Evolutionary conservation across 2,888 invertebrate species (phyloP), one percentile per base, ranked within the genome.

Genomic region (Alloscopus bannaensis): DNA sequence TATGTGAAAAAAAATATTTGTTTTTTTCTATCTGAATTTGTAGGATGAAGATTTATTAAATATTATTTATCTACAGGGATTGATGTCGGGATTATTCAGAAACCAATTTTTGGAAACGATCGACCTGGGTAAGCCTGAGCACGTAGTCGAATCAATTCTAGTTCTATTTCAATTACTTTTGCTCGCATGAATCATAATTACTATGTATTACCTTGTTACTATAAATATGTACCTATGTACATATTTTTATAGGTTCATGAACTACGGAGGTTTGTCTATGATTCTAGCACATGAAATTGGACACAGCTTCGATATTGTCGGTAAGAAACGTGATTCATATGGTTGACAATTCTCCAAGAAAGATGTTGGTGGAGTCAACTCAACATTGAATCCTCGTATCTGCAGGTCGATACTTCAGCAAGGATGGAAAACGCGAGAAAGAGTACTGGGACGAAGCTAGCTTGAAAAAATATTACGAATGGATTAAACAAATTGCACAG

Each of bases 271-370:
- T 3, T 29, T 78, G 8, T 71, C 71, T 2, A 66, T 60, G 60
- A 28, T 71, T 0, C 4, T 78, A 3, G 71, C 65, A 0, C 78
- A 78, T n/a, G 78, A 78, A 59, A 64, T 78, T 11, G 78, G 78
- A 4, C 78, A 78, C 18, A 31, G 36, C n/a, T 78, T 78, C n/a
- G 78, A 78, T 20, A 28, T 22, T 13, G 4, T 40, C 2, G 75
- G 75, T 60, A 40, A 20, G 28, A 42, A n/a, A 18, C 16, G 31
- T 22, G 22, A n/a, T n/a, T 47, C 18, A 13, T 47, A 36, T 36
- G 36, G 13, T 16, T n/a, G 4, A 3, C 8, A 45, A 52, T 52
- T 52, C 20, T 13, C 47, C 24, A 6, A 24, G 22, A 22, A 2
- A 11, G 22, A 13, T 22, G 22, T 3, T 52, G 18, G 3, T 45